Percentiles rank a stretch among this genome's conserved stretches.
These are phyloP conservation scores for Mesodorylaimus sp. DNA, from an alignment of 2,888 invertebrate genomes.

Conservation along the genomic window DNA sequence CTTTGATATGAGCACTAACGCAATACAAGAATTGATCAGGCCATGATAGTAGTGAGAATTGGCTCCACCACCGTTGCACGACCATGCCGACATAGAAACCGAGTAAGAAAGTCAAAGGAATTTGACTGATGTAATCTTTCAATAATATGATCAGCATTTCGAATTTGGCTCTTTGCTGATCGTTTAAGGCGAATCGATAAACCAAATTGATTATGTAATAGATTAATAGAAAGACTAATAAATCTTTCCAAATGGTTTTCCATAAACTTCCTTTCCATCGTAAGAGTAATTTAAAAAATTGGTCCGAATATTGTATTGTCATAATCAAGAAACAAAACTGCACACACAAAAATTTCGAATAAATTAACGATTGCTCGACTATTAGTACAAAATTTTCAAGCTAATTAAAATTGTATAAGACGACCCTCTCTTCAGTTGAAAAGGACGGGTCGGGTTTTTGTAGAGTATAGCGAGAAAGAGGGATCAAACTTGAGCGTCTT, in stretches of 20 bases:
- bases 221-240: slow-evolving; percentile 18
- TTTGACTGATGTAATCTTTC: slow-evolving; percentile 18
- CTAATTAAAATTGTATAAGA: too few species aligned
- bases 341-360: not conserved
- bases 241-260: slow-evolving; percentile 22
- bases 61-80: slow-evolving; percentile 8
- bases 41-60: slow-evolving; percentile 3
- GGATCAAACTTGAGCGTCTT: not conserved
- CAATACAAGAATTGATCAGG: slow-evolving; percentile 19
- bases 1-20: slow-evolving; percentile 8
- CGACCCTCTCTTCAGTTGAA: too few species aligned
- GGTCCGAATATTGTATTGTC: slow-evolving; percentile 7
- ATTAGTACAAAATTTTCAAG: not conserved
- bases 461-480: not conserved
- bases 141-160: slow-evolving; percentile 19
- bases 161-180: slow-evolving; percentile 17
- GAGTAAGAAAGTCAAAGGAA: slow-evolving; percentile 13
- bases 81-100: slow-evolving; percentile 9
- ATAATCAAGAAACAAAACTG: slow-evolving; percentile 1
- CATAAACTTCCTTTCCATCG: slow-evolving; percentile 24
- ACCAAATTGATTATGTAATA: slow-evolving; percentile 17
- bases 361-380: not conserved
- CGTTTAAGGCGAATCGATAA: slow-evolving; percentile 17
- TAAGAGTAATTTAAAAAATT: slow-evolving; percentile 17
- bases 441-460: too few species aligned